phyloP scores from a whole-genome alignment of 2,888 invertebrate genomes.

The Calameuta filiformis region DNA sequence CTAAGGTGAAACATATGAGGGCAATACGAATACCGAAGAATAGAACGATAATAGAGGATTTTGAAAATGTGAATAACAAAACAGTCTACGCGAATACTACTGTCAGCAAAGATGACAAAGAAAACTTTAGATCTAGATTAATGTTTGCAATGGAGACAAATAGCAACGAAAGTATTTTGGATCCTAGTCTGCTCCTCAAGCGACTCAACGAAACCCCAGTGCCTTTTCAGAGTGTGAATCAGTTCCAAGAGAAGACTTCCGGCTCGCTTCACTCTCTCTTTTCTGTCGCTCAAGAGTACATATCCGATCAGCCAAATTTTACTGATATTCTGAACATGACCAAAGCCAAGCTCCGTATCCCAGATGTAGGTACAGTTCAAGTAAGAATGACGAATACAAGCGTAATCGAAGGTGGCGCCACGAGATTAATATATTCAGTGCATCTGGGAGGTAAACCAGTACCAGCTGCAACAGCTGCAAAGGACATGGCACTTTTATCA shows the following conservation, averaged over 20 bases:
- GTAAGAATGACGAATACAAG: constrained; percentile 62
- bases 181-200: background rate
- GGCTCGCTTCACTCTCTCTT: constrained; percentile 13
- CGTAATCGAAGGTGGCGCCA: constrained; percentile 48
- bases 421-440: constrained; percentile 79
- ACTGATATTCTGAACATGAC: constrained; percentile 24
- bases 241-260: background rate
- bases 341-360: constrained; percentile 28
- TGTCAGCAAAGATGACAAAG: background rate
- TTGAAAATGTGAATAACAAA: background rate
- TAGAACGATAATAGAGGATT: background rate
- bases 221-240: background rate
- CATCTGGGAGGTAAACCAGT: constrained; percentile 83
- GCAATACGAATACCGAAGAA: constrained; percentile 22
- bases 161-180: background rate
- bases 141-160: background rate
- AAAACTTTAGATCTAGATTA: background rate
- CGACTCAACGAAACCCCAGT: background rate
- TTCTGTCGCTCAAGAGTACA: constrained; percentile 11
- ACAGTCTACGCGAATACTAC: background rate
- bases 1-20: constrained; percentile 27
- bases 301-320: background rate
- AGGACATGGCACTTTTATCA: constrained; percentile 84
- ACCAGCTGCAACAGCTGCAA: constrained; percentile 82
- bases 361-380: constrained; percentile 51